phyloP scores from a whole-genome alignment of 2,888 invertebrate species.

The Drosophila kambysellisi region DNA sequence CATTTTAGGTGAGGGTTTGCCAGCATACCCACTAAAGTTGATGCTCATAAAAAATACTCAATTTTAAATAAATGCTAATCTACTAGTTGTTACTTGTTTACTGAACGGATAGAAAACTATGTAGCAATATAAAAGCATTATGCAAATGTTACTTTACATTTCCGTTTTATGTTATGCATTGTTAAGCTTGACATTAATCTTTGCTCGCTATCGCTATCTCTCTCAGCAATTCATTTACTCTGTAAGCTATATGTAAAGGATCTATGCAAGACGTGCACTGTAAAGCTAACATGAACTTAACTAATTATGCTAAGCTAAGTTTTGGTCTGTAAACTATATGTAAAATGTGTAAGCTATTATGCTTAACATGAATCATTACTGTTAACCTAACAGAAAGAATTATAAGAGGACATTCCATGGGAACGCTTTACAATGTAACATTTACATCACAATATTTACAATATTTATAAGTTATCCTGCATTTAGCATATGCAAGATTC shows the following conservation, averaged over 20 bases:
- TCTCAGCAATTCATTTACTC: not conserved
- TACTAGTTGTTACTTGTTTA: not conserved
- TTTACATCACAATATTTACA: not conserved
- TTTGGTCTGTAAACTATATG: not conserved
- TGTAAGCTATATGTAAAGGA: not conserved
- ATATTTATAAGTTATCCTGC: not conserved
- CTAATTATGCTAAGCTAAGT: not conserved
- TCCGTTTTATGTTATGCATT: not conserved
- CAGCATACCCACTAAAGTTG: constrained; percentile 15
- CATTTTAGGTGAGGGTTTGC: constrained; percentile 20
- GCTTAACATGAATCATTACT: not conserved
- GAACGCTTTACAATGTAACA: not conserved
- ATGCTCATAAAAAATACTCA: constrained; percentile 1
- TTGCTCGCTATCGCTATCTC: not conserved
- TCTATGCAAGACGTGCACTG: not conserved
- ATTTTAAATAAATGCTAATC: not conserved
- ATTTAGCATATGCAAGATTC: constrained; percentile 21
- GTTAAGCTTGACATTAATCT: not conserved
- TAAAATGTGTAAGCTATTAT: not conserved
- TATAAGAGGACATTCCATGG: not conserved
- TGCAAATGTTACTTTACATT: constrained; percentile 1
- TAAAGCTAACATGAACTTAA: not conserved
- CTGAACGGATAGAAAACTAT: not conserved
- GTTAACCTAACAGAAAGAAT: not conserved
- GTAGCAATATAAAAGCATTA: not conserved